Conservation (phyloP, 2,113 vertebrate genomes). For the Emydocephalus ijimae region DNA sequence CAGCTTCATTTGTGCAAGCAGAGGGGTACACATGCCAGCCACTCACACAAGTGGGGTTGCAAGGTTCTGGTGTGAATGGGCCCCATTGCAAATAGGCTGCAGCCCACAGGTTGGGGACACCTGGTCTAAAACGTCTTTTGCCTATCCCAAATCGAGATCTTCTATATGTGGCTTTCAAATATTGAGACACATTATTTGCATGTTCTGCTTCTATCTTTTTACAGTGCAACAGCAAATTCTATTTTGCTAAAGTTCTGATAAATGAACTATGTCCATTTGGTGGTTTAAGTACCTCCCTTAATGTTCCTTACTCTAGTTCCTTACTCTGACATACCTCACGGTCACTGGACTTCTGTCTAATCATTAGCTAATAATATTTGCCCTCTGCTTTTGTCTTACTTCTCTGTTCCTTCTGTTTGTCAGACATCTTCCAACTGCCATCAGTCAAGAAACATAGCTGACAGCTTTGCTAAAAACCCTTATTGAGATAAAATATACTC, state of each 20-base stretch:
- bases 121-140: not conserved
- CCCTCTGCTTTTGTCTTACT: slow-evolving; percentile 25
- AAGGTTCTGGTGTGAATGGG: not conserved
- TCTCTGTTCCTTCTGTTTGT: slow-evolving; percentile 33
- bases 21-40: not conserved
- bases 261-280: slow-evolving; percentile 48
- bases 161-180: not conserved
- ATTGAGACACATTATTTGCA: not conserved
- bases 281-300: slow-evolving; percentile 56
- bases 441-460: slow-evolving; percentile 41
- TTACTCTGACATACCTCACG: slow-evolving; percentile 43
- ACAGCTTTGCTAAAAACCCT: slow-evolving; percentile 45
- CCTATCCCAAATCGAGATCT: not conserved
- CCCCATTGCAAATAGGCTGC: not conserved
- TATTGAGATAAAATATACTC: slow-evolving; percentile 48
- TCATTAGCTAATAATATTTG: slow-evolving; percentile 29
- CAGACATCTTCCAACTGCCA: slow-evolving; percentile 29
- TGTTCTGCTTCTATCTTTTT: not conserved
- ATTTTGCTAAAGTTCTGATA: slow-evolving; percentile 57
- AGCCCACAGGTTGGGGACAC: too few relatives aligned
- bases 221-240: slow-evolving; percentile 24
- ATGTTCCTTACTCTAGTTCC: slow-evolving; percentile 38
- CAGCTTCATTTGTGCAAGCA: not conserved
- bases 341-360: slow-evolving; percentile 37
- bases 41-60: not conserved